Conservation (phyloP, 2,113 vertebrate genomes). For the Platichthys stellatus region DNA sequence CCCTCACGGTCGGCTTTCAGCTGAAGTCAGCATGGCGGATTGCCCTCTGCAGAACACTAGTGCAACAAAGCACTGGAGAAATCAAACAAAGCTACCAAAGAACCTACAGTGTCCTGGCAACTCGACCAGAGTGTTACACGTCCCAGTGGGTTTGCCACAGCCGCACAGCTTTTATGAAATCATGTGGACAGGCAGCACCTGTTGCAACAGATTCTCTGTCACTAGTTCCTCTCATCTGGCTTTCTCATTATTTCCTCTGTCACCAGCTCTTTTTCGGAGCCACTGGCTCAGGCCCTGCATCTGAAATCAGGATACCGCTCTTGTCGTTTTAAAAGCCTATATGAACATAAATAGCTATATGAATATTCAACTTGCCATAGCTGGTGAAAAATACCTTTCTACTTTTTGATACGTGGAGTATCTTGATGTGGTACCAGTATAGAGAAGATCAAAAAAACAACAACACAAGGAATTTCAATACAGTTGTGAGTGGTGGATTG, state of each 20-base stretch:
- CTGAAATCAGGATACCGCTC: slow-evolving; percentile 12
- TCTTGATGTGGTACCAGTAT: background rate
- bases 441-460: background rate
- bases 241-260: slow-evolving; percentile 35
- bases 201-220: slow-evolving; percentile 30
- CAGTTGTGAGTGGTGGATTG: slow-evolving; percentile 7
- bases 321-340: slow-evolving; percentile 2
- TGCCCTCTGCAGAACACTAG: slow-evolving; percentile 2
- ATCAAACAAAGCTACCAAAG: slow-evolving; percentile 16
- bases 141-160: slow-evolving; percentile 29
- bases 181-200: slow-evolving; percentile 33
- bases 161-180: slow-evolving; percentile 37
- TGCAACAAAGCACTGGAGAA: slow-evolving; percentile 2
- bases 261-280: slow-evolving; percentile 8
- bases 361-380: background rate
- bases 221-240: slow-evolving; percentile 15
- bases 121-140: slow-evolving; percentile 18
- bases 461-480: background rate
- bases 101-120: background rate
- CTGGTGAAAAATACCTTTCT: background rate
- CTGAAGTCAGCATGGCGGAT: slow-evolving; percentile 10
- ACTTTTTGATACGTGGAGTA: background rate
- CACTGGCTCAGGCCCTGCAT: slow-evolving; percentile 16
- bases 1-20: slow-evolving; percentile 17
- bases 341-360: background rate